phyloP scores from a whole-genome alignment of 2,797 vertebrate genomes.

The Leptoclinus maculatus region DNA sequence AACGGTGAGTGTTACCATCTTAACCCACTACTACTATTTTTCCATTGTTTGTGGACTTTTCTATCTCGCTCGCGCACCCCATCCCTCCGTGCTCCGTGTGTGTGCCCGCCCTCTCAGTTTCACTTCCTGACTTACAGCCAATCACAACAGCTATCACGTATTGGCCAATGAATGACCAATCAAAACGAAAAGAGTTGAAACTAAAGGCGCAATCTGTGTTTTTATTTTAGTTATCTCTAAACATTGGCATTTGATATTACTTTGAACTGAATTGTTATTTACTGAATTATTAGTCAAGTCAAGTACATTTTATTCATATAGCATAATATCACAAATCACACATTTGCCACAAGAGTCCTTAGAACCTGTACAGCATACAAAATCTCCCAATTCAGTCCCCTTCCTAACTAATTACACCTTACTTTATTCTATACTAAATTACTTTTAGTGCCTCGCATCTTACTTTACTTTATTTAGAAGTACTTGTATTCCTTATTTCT shows the following conservation, averaged over 20 bases:
- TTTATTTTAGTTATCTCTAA: not conserved
- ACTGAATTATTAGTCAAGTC: not conserved
- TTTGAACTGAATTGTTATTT: not conserved
- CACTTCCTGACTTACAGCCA: not conserved
- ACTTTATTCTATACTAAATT: not conserved
- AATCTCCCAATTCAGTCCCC: not conserved
- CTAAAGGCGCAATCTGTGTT: not conserved
- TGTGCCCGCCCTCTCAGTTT: not conserved
- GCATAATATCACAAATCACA: not conserved
- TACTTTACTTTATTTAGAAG: not conserved
- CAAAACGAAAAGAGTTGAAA: not conserved
- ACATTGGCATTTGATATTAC: not conserved
- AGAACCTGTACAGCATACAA: not conserved
- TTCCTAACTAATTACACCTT: not conserved
- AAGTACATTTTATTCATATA: not conserved
- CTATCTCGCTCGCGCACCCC: not conserved
- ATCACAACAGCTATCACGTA: not conserved
- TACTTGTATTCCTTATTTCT: not conserved
- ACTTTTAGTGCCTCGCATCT: not conserved
- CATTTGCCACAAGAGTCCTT: not conserved
- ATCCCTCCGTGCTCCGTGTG: not conserved
- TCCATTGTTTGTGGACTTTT: not conserved
- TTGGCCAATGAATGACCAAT: not conserved
- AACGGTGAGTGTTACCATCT: not conserved
- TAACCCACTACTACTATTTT: too few species aligned